Evolutionary conservation across 2,113 vertebrate genomes (phyloP), one percentile per base, ranked within the genome.

Genomic region (Tachycineta bicolor): DNA sequence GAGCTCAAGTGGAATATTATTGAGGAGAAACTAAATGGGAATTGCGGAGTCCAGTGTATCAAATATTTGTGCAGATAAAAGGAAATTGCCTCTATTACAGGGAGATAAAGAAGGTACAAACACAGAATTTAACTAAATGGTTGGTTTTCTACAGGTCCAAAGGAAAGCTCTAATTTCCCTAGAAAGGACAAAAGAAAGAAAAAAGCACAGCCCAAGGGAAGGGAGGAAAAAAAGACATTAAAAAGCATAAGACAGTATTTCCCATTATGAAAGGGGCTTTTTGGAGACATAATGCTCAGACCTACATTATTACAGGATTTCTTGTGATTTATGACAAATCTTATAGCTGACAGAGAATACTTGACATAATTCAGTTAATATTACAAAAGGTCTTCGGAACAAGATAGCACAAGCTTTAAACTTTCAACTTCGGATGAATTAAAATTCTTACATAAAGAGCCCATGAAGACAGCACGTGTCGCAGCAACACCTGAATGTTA

Each of bases 331-430:
- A 96, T 92, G 83, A 84, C 81, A 95, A 89, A 96, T 96, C 88
- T 87, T 67, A 65, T 56, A 90, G 83, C 73, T 93, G 93, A 96
- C 92, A 96, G 93, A 96, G 93, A 95, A 96, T 89, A 73, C 50
- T 90, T 94, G 85, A 96, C 94, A 96, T 97, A 95, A 97, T 92
- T 97, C 94, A 90, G 68, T 92, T 90, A 91, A 91, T 94, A 92
- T 93, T 96, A 84, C 88, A 92, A 93, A 93, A 95, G 56, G 46
- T 59, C 77, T 83, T 82, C 53, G 79, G 69, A 88, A 89, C 97
- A 96, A 96, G 95, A 73, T 79, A 83, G 86, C 80, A 93, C 97
- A 97, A 83, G 97, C 74, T 96, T 89, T 73, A 78, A 81, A 93
- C 85, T 86, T 88, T 53, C 89, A 90, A 93, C 88, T 93, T 90